A percentile compares a stretch with the other conserved stretches of the same genome.
phyloP scores from a whole-genome alignment of 2,113 vertebrate species.

The Austrofundulus limnaeus region DNA sequence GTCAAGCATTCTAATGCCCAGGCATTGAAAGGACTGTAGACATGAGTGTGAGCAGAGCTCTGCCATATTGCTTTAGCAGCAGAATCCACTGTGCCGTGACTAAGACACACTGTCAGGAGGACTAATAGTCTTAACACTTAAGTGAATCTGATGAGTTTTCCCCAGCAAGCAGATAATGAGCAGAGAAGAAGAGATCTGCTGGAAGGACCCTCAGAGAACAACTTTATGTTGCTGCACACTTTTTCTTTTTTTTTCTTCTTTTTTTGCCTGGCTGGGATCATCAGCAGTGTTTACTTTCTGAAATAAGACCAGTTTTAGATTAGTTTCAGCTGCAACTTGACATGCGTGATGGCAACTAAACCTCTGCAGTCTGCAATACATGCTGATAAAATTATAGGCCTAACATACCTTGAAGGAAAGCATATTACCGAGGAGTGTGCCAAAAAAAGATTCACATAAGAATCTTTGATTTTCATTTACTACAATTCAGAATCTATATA shows the following conservation, averaged over 20 bases:
- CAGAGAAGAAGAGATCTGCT: slow-evolving; percentile 62
- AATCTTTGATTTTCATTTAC: too few relatives aligned
- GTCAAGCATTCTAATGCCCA: slow-evolving; percentile 62
- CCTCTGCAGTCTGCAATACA: too few relatives aligned
- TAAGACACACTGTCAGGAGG: slow-evolving; percentile 70
- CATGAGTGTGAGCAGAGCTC: slow-evolving; percentile 56
- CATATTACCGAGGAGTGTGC: too few relatives aligned
- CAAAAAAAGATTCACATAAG: too few relatives aligned
- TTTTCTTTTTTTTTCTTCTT: background rate
- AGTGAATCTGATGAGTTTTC: slow-evolving; percentile 76
- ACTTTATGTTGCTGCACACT: slow-evolving; percentile 50
- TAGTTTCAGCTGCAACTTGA: too few relatives aligned
- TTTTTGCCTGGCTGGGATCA: slow-evolving; percentile 14
- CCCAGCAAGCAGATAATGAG: slow-evolving; percentile 71
- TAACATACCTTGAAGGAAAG: too few relatives aligned
- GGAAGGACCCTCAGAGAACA: slow-evolving; percentile 50
- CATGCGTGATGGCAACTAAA: too few relatives aligned
- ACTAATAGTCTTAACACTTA: slow-evolving; percentile 78
- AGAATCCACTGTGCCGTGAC: slow-evolving; percentile 71
- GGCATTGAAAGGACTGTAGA: slow-evolving; percentile 62
- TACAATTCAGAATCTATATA: too few relatives aligned
- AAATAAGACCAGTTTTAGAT: background rate
- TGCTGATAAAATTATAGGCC: too few relatives aligned
- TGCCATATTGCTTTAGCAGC: slow-evolving; percentile 75
- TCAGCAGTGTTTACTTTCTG: slow-evolving; percentile 4